These are phyloP conservation scores for Drosophila mayaguana DNA, from an alignment of 2,888 invertebrate species.

Conservation along the genomic window DNA sequence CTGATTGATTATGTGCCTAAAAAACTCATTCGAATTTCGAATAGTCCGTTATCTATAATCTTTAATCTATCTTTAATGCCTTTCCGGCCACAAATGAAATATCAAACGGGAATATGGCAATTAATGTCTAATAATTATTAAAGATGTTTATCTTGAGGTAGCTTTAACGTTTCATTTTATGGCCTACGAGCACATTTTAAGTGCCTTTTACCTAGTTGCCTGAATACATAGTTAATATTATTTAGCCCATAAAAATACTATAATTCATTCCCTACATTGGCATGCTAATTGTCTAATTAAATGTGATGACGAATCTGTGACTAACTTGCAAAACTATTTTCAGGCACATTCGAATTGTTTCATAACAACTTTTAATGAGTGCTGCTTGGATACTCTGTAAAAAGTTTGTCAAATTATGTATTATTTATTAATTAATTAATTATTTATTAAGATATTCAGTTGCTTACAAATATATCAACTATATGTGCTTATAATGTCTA, in stretches of 20 bases:
- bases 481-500: no score
- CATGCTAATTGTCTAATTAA: conserved; percentile 19
- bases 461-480: no score
- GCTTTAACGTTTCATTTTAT: background rate
- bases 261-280: conserved; percentile 21
- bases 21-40: background rate
- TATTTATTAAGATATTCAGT: no score
- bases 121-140: background rate
- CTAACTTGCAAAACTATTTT: conserved; percentile 4
- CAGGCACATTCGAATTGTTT: background rate
- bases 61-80: background rate
- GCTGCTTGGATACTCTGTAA: background rate
- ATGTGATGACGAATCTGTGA: conserved; percentile 32
- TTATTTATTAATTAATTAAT: no score
- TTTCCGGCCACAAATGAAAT: background rate
- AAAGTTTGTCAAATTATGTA: background rate
- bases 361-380: background rate
- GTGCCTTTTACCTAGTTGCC: background rate
- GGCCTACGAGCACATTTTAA: background rate
- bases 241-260: conserved; percentile 12
- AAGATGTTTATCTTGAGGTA: background rate
- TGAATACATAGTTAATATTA: background rate
- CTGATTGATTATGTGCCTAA: background rate
- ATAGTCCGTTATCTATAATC: background rate
- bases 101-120: background rate